Conservation (phyloP, 2,797 vertebrate genomes). For the Acanthurus tractus region DNA sequence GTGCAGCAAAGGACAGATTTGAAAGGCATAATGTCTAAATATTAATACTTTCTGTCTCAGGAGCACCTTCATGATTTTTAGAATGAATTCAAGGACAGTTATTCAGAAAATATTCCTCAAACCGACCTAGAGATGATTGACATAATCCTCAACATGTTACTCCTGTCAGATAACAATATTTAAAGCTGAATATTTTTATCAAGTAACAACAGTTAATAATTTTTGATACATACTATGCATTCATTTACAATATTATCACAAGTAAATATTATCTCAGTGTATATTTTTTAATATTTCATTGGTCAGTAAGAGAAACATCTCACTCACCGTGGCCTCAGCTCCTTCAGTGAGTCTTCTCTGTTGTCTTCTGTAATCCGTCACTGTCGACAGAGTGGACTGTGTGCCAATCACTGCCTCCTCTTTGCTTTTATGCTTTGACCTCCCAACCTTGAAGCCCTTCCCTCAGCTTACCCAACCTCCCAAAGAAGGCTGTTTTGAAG, state of each 20-base stretch:
- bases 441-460: slow-evolving; percentile 58
- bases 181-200: too few species aligned
- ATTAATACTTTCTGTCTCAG: neutral
- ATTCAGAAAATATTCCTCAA: neutral
- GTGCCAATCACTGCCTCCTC: slow-evolving; percentile 29
- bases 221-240: neutral
- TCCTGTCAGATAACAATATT: neutral
- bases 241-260: neutral
- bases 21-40: too few species aligned
- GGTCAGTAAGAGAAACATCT: slow-evolving; percentile 1
- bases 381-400: slow-evolving; percentile 28
- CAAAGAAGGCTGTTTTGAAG: slow-evolving; percentile 57
- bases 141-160: neutral
- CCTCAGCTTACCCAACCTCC: slow-evolving; percentile 52
- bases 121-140: too few species aligned
- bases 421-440: slow-evolving; percentile 72
- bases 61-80: neutral
- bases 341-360: slow-evolving; percentile 31
- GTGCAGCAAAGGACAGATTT: neutral
- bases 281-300: neutral
- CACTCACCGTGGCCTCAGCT: slow-evolving; percentile 62
- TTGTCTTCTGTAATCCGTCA: slow-evolving; percentile 50
- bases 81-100: neutral
- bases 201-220: neutral
- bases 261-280: neutral